Conservation (phyloP, 2,888 invertebrate species). For the Blastobasis lacticolella region DNA sequence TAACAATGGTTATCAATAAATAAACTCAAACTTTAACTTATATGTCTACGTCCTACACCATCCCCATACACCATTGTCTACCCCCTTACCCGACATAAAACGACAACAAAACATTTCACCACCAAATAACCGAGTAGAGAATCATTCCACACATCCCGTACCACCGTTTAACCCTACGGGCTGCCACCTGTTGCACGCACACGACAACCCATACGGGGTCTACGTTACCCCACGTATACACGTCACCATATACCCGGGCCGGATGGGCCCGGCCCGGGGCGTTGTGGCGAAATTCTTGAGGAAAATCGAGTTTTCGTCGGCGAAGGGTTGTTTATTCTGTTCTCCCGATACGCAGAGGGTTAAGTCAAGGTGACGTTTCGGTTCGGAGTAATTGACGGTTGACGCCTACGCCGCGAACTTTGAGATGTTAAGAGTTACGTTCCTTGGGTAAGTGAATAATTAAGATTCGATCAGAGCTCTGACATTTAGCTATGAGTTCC, state of each 20-base stretch:
- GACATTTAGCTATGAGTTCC: too few relatives aligned
- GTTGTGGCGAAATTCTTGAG: slow-evolving; percentile 26
- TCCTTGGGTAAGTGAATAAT: too few relatives aligned
- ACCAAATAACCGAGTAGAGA: slow-evolving; percentile 34
- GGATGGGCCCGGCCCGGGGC: slow-evolving; percentile 9
- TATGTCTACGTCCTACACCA: too few relatives aligned
- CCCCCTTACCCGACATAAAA: not conserved
- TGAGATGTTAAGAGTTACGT: too few relatives aligned
- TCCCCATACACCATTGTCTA: too few relatives aligned
- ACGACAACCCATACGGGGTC: slow-evolving; percentile 48
- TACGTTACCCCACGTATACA: slow-evolving; percentile 33
- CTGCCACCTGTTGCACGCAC: slow-evolving; percentile 66
- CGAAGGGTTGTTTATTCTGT: slow-evolving; percentile 52
- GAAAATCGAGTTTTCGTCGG: slow-evolving; percentile 55
- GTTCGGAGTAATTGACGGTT: not conserved
- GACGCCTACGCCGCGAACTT: not conserved
- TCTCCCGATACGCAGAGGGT: slow-evolving; percentile 31
- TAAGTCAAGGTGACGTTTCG: not conserved
- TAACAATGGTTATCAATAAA: too few relatives aligned
- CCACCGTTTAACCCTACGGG: slow-evolving; percentile 68
- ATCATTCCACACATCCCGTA: slow-evolving; percentile 18
- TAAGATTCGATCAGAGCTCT: too few relatives aligned
- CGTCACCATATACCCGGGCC: not conserved
- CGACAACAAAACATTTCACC: not conserved
- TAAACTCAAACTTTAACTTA: too few relatives aligned